These are phyloP conservation scores for Drosophila parvula DNA, from an alignment of 1,140 invertebrate genomes.

Conservation along the genomic window DNA sequence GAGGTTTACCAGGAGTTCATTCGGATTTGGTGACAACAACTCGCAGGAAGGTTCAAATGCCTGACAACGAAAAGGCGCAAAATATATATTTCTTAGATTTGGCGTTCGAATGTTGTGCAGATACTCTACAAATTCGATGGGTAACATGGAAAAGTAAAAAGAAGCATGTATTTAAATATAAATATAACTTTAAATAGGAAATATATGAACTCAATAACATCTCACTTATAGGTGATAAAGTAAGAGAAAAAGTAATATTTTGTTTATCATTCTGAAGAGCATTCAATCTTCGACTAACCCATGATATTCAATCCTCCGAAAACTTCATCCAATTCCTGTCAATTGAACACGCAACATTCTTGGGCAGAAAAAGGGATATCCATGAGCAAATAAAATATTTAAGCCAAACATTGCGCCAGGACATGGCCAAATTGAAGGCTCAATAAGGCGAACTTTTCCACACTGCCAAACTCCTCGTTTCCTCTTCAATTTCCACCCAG, in stretches of 20 bases:
- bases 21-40: slow-evolving; percentile 28
- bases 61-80: slow-evolving; percentile 39
- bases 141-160: neutral
- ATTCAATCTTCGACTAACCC: slow-evolving; percentile 14
- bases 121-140: slow-evolving; percentile 12
- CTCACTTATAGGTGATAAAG: neutral
- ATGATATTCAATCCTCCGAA: neutral
- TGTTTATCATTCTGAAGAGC: neutral
- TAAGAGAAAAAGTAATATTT: neutral
- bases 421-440: slow-evolving; percentile 62
- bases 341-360: slow-evolving; percentile 49
- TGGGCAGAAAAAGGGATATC: slow-evolving; percentile 30
- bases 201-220: too few species aligned
- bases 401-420: slow-evolving; percentile 60
- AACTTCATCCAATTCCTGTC: slow-evolving; percentile 42
- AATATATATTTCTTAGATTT: slow-evolving; percentile 18
- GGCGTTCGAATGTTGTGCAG: neutral
- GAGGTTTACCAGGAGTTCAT: slow-evolving; percentile 11
- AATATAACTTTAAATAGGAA: neutral
- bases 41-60: slow-evolving; percentile 30
- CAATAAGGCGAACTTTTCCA: slow-evolving; percentile 62
- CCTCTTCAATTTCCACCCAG: neutral
- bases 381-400: slow-evolving; percentile 71
- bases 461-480: slow-evolving; percentile 11
- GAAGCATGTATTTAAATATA: neutral